These are phyloP conservation scores for Rhyzopertha dominica DNA, from an alignment of 1,140 invertebrate species.

Conservation along the genomic window DNA sequence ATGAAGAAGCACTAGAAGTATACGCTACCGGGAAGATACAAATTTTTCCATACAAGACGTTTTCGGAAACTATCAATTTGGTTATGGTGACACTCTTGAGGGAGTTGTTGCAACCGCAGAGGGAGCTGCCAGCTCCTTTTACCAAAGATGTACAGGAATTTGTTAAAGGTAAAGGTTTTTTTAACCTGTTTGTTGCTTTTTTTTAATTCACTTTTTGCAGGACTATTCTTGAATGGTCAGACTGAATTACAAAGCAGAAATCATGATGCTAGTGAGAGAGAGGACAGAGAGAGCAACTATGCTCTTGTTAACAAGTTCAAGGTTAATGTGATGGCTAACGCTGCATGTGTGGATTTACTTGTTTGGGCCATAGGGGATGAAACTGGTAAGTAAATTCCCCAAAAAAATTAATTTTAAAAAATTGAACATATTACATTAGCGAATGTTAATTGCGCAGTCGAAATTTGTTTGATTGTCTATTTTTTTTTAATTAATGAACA, in stretches of 20 bases:
- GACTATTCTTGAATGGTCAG: conserved; percentile 85
- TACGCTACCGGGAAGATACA: conserved; percentile 52
- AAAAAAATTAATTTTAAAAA: conserved; percentile 3
- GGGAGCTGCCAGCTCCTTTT: conserved; percentile 82
- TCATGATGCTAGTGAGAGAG: conserved; percentile 75
- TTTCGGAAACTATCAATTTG: conserved; percentile 91
- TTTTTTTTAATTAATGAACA: conserved; percentile 1
- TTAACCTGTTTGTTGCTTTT: no score
- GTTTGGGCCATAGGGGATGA: conserved; percentile 97
- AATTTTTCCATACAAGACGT: conserved; percentile 83
- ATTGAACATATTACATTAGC: background rate
- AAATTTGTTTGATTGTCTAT: conserved; percentile 2
- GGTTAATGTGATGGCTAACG: conserved; percentile 94
- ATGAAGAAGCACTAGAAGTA: conserved; percentile 78
- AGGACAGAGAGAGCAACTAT: conserved; percentile 72
- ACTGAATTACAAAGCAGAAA: conserved; percentile 82
- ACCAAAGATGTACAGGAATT: conserved; percentile 93
- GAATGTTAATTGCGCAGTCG: background rate
- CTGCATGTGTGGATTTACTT: conserved; percentile 93
- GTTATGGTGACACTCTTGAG: conserved; percentile 88
- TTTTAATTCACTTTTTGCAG: no score
- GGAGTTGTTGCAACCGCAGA: conserved; percentile 86
- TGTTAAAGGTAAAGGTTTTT: conserved; percentile 50
- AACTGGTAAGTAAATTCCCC: conserved; percentile 64
- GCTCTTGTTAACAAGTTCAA: conserved; percentile 85